Base-by-base conservation (phyloP, 2,113 vertebrate genomes). In the Upupa epops region DNA sequence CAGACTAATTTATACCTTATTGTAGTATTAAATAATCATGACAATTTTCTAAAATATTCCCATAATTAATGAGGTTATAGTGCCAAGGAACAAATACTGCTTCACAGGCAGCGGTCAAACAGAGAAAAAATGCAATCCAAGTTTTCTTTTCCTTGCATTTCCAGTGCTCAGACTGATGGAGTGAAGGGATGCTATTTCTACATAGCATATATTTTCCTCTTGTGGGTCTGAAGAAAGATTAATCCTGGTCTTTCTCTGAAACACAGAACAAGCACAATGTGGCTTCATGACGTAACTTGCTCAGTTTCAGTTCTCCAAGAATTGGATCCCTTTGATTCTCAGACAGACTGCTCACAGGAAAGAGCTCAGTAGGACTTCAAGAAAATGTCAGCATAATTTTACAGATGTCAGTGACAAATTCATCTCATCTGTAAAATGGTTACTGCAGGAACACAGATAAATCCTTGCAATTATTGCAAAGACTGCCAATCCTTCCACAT, bases 301-400 rank as follows among this genome's bases (percentile, higher is more conserved):
- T 78, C 37, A 48, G 49, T 82, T 89, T 88, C 84, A 76, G 86
- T 32, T 83, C 81, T 93, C 69, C 90, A 81, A 88, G 71, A 87
- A 78, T 63, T 52, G 61, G 72, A 58, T 90, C 65, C 36, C 78
- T 94, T 94, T 71, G 78, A 91, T 82, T 92, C 48, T 72, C 46
- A 17, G 48, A 58, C 0, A 1, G 77, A 74, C 55, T 86, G 45
- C 60, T 66, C 60, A 74, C 17, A 77, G 58, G 59, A 88, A 84
- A 45, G 36, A 66, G 48, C 82, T 91, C 9, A 1, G 76, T 59
- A 68, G 73, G 86, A 91, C 63, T 89, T 93, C 61, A 93, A 69
- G 87, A 82, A 87, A 84, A 82, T 1, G 1, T 48, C 9, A 29
- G 91, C 69, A 92, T 40, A 36, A 69, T 88, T 93, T 83, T 79